Conservation (phyloP, 2,113 vertebrate genomes). For the Corynorhinus townsendii region DNA sequence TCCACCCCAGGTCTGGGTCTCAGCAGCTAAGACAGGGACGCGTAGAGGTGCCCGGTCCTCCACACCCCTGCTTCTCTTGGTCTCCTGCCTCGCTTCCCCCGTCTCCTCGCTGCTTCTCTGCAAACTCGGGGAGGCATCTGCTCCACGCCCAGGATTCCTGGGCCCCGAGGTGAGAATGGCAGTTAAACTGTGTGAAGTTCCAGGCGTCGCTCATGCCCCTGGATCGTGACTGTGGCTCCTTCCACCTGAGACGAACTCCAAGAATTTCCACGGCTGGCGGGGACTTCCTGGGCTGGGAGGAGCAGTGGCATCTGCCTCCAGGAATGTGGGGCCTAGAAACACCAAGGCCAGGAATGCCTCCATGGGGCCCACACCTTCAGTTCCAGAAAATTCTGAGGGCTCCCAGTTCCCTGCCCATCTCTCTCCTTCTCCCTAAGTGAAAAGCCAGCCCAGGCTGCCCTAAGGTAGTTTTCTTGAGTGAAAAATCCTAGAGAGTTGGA, state of each 20-base stretch:
- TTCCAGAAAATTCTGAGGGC: conserved; percentile 9
- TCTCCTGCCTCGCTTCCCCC: neutral
- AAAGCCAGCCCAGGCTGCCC: neutral
- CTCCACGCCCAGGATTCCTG: neutral
- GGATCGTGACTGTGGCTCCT: neutral
- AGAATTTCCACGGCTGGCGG: conserved; percentile 37
- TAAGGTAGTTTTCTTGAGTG: neutral
- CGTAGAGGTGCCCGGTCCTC: accelerated
- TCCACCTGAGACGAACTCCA: conserved; percentile 59
- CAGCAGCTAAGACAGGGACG: neutral
- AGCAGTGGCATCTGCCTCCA: conserved; percentile 53
- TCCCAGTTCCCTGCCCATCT: neutral
- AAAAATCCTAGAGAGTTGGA: neutral
- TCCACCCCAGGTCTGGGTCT: neutral
- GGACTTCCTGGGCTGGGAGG: conserved; percentile 7
- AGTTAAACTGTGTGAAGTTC: conserved; percentile 28
- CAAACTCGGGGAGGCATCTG: neutral
- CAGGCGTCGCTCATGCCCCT: neutral
- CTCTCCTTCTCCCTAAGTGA: neutral
- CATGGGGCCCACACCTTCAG: neutral
- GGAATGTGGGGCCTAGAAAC: conserved; percentile 46
- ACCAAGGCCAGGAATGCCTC: neutral
- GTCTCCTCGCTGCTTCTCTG: too few relatives aligned
- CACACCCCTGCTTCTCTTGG: neutral
- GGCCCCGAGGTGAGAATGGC: neutral